Conservation (phyloP, 2,888 invertebrate species). For the Dynastes hyllus region DNA sequence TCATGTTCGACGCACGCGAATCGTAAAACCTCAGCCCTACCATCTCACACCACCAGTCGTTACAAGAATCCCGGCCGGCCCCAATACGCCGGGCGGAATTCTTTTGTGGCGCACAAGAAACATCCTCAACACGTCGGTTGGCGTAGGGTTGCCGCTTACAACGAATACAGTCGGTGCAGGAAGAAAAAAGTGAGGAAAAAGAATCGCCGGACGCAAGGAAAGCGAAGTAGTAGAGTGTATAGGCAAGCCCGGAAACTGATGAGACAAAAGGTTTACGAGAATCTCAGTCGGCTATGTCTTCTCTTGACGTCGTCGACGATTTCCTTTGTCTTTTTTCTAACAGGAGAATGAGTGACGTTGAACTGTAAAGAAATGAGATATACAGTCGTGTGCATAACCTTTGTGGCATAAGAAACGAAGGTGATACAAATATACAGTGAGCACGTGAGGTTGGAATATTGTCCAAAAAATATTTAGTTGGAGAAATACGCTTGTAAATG, state of each 20-base stretch:
- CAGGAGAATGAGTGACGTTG: constrained; percentile 13
- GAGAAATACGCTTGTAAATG: no score
- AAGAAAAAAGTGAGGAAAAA: constrained; percentile 20
- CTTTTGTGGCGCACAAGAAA: constrained; percentile 35
- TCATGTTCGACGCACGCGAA: constrained; percentile 26
- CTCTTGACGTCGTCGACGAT: constrained; percentile 10
- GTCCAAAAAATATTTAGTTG: no score
- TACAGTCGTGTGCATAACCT: background rate
- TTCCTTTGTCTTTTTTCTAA: constrained; percentile 17
- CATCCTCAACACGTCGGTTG: background rate
- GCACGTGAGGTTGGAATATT: no score
- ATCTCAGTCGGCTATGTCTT: constrained; percentile 11
- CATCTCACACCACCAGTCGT: background rate
- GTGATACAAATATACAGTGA: no score
- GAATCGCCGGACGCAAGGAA: constrained; percentile 20
- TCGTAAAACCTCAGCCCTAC: background rate
- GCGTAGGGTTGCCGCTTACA: background rate
- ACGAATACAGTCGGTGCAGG: background rate
- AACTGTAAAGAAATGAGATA: background rate
- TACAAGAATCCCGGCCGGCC: background rate
- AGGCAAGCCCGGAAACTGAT: background rate
- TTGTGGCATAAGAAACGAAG: no score
- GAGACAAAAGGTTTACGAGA: constrained; percentile 35
- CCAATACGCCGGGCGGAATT: constrained; percentile 27
- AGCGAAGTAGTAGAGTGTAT: constrained; percentile 2